These are phyloP conservation scores for Myathropa florea DNA, from an alignment of 2,888 invertebrate species.

Conservation along the genomic window DNA sequence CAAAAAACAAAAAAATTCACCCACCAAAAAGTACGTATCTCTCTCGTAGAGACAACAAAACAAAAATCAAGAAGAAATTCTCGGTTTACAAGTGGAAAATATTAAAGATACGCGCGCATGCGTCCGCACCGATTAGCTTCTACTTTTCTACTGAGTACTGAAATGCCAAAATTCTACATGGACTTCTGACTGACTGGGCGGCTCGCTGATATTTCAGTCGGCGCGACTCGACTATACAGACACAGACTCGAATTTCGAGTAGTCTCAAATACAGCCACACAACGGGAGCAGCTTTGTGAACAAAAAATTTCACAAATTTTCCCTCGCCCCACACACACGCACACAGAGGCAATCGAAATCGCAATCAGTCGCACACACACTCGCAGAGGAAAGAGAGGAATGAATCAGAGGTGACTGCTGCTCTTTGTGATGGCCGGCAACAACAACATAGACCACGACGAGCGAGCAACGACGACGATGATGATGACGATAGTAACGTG, in stretches of 20 bases:
- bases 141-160: slow-evolving; percentile 46
- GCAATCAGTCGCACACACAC: neutral
- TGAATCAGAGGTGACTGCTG: neutral
- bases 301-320: neutral
- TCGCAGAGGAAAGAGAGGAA: neutral
- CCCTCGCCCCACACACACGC: neutral
- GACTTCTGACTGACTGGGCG: neutral
- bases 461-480: neutral
- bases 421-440: neutral
- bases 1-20: too few relatives aligned
- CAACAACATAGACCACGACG: neutral
- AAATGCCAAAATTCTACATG: slow-evolving; percentile 47
- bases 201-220: too few relatives aligned
- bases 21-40: too few relatives aligned
- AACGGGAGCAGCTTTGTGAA: neutral
- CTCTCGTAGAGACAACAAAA: too few relatives aligned
- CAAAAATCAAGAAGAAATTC: too few relatives aligned
- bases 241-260: too few relatives aligned
- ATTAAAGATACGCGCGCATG: neutral
- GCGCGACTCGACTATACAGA: too few relatives aligned
- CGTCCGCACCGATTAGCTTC: slow-evolving; percentile 22
- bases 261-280: neutral
- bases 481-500: neutral
- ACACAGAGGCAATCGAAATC: too few relatives aligned
- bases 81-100: neutral